phyloP scores from a whole-genome alignment of 2,888 invertebrate species.

The Lasius fuliginosus region DNA sequence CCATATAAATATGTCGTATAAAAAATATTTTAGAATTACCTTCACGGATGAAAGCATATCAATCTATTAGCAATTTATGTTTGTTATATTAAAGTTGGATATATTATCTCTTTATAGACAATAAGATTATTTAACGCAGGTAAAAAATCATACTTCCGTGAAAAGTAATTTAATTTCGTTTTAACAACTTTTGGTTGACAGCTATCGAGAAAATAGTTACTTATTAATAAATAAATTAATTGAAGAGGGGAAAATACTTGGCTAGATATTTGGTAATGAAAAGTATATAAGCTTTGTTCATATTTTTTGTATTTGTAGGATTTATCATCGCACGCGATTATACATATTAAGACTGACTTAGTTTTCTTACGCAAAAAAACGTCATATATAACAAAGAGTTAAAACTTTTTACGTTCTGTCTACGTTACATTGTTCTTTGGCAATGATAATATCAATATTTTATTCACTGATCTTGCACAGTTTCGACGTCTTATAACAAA shows the following conservation, averaged over 20 bases:
- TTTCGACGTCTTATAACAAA: conserved; percentile 3
- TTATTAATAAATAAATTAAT: conserved; percentile 23
- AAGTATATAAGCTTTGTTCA: background rate
- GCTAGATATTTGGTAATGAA: background rate
- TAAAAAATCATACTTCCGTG: background rate
- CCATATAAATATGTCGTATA: background rate
- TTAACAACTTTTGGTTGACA: background rate
- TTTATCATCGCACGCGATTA: background rate
- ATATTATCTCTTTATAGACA: background rate
- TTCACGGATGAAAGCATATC: background rate
- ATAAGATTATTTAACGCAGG: background rate
- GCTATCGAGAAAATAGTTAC: background rate
- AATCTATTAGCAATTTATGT: background rate
- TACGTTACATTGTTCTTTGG: background rate
- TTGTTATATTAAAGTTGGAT: background rate
- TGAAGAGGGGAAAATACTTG: background rate
- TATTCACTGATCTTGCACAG: background rate
- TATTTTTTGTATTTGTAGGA: background rate
- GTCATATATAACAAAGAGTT: background rate
- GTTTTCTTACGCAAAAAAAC: background rate
- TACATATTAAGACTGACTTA: background rate
- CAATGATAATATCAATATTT: conserved; percentile 21
- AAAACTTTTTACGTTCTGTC: background rate
- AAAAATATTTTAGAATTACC: conserved; percentile 7
- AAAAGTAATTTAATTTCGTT: conserved; percentile 20